These are phyloP conservation scores for Drosophila carrolli DNA, from an alignment of 1,140 invertebrate genomes.

Conservation along the genomic window DNA sequence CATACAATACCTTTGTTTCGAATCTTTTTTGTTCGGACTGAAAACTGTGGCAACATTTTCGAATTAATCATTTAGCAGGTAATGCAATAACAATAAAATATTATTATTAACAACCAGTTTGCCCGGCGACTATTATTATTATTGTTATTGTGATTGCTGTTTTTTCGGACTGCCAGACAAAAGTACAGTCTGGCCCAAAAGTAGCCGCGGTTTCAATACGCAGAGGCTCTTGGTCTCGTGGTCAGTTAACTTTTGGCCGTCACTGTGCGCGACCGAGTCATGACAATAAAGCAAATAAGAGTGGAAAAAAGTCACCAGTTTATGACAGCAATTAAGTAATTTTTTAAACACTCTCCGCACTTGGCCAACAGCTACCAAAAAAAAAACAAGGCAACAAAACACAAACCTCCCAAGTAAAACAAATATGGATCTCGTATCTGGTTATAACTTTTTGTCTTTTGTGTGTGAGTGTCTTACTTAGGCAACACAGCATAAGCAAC, in stretches of 20 bases:
- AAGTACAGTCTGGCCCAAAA: slow-evolving; percentile 44
- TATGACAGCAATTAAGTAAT: slow-evolving; percentile 83
- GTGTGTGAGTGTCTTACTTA: slow-evolving; percentile 32
- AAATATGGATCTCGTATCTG: slow-evolving; percentile 65
- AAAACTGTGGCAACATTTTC: slow-evolving; percentile 51
- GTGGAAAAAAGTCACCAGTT: slow-evolving; percentile 63
- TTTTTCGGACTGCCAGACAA: slow-evolving; percentile 14
- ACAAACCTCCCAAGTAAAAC: slow-evolving; percentile 48
- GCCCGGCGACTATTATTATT: slow-evolving; percentile 63
- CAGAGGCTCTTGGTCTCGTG: not conserved
- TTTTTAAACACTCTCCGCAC: slow-evolving; percentile 76
- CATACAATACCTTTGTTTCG: slow-evolving; percentile 1
- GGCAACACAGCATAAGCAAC: slow-evolving; percentile 52
- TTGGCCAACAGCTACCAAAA: slow-evolving; percentile 50
- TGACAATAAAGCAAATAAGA: slow-evolving; percentile 53
- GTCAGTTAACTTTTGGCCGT: slow-evolving; percentile 19
- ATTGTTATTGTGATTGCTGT: slow-evolving; percentile 39
- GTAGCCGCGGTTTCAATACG: not conserved
- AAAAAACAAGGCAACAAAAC: not conserved
- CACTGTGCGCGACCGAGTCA: slow-evolving; percentile 50
- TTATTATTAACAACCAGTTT: slow-evolving; percentile 77
- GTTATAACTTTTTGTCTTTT: slow-evolving; percentile 18
- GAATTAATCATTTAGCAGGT: slow-evolving; percentile 76
- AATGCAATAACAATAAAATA: slow-evolving; percentile 80
- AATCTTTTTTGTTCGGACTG: not conserved